Evolutionary conservation across 2,888 invertebrate species (phyloP).

Genomic region (Lithophane socia): DNA sequence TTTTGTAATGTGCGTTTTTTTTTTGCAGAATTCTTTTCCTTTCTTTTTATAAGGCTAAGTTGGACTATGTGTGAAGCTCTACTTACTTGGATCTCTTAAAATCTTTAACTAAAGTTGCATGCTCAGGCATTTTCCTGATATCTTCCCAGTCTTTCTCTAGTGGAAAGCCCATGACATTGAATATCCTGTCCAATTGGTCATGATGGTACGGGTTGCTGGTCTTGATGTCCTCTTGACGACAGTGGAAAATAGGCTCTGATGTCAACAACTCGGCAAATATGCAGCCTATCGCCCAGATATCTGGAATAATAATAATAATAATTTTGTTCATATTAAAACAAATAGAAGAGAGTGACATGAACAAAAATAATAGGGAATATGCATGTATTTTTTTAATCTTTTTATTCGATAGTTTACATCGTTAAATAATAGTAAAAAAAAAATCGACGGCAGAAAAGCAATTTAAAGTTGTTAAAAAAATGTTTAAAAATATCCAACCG

Average conservation of each 20-base stretch:
- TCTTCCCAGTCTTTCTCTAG: slow-evolving; percentile 99
- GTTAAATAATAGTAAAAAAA: too few relatives aligned
- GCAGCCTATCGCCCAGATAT: slow-evolving; percentile 99
- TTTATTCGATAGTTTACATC: too few relatives aligned
- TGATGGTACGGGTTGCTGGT: slow-evolving; percentile 99
- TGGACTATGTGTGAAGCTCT: background rate
- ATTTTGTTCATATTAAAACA: background rate
- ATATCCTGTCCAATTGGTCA: slow-evolving; percentile 99
- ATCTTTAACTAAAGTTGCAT: slow-evolving; percentile 98
- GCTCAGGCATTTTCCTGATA: slow-evolving; percentile 99
- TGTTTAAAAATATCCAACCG: too few relatives aligned
- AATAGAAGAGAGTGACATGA: background rate
- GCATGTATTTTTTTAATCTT: too few relatives aligned
- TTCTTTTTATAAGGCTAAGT: background rate
- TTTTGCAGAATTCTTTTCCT: too few relatives aligned
- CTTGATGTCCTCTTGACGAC: slow-evolving; percentile 99
- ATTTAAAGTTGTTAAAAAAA: too few relatives aligned
- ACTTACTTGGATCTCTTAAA: slow-evolving; percentile 97
- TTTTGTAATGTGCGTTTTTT: too few relatives aligned
- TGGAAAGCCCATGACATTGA: slow-evolving; percentile 99
- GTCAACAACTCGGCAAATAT: slow-evolving; percentile 99
- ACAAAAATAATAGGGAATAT: too few relatives aligned
- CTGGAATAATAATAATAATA: slow-evolving; percentile 83
- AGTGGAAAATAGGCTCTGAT: slow-evolving; percentile 99
- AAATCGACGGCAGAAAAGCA: too few relatives aligned